Percentiles rank a stretch among this genome's conserved stretches.
These are phyloP conservation scores for Mixornis gularis DNA, from an alignment of 2,113 vertebrate genomes.

Conservation along the genomic window DNA sequence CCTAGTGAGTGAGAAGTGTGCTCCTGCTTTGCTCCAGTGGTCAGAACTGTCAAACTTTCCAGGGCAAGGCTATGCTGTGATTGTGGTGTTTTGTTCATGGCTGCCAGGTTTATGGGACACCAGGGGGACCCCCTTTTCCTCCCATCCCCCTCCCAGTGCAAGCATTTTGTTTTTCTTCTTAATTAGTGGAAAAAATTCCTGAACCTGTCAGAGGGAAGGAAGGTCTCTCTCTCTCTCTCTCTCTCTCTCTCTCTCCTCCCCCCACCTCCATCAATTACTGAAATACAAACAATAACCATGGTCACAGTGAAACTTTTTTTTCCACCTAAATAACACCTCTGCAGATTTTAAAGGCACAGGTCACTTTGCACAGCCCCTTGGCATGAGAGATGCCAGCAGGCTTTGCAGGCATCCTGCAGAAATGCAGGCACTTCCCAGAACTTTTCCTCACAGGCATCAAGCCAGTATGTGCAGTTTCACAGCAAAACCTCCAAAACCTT, in stretches of 20 bases:
- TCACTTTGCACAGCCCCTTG: fast-evolving
- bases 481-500: not conserved
- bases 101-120: conserved; percentile 35
- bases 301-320: conserved; percentile 14
- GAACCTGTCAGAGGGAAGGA: conserved; percentile 63
- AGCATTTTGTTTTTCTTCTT: conserved; percentile 63
- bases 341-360: conserved; percentile 6
- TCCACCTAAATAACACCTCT: conserved; percentile 43
- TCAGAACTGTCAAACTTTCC: conserved; percentile 44
- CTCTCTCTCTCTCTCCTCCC: not conserved
- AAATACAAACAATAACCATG: conserved; percentile 59
- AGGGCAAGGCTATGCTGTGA: conserved; percentile 8
- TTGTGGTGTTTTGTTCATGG: conserved; percentile 35
- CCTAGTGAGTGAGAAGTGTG: not conserved
- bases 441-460: not conserved
- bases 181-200: conserved; percentile 70
- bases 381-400: not conserved
- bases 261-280: conserved; percentile 26
- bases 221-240: conserved; percentile 1
- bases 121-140: conserved; percentile 47
- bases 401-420: not conserved
- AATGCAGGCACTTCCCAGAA: not conserved
- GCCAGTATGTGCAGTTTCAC: fast-evolving
- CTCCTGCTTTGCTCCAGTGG: fast-evolving
- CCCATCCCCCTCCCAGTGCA: not conserved